Percentiles rank a stretch among this genome's conserved stretches.
Conservation (phyloP, 2,113 vertebrate genomes). For the Bubo blakistoni region DNA sequence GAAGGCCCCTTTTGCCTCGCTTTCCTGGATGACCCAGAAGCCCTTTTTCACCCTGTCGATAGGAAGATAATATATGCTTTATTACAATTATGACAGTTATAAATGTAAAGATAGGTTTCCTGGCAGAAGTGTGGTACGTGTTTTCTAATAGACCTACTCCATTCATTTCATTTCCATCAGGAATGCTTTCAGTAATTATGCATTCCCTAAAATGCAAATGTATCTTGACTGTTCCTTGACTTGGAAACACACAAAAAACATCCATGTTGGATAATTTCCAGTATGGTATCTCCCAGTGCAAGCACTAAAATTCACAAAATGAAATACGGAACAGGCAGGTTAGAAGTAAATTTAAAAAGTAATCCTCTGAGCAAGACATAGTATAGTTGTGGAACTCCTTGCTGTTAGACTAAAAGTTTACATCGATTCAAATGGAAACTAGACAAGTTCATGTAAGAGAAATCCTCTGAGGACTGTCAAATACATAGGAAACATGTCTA, state of each 20-base stretch:
- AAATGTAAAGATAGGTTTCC: neutral
- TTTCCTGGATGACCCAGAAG: conserved; percentile 84
- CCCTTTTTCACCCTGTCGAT: conserved; percentile 85
- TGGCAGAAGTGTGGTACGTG: neutral
- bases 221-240: neutral
- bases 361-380: neutral
- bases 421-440: neutral
- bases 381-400: neutral
- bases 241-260: neutral
- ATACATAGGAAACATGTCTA: neutral
- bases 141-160: neutral
- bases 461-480: neutral
- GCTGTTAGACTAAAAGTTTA: neutral
- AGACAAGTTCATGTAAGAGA: neutral
- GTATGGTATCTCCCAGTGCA: neutral
- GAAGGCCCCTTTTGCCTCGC: conserved; percentile 80
- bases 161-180: neutral
- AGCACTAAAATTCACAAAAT: neutral
- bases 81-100: neutral
- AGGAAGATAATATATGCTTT: neutral
- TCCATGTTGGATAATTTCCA: neutral
- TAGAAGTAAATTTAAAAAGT: neutral
- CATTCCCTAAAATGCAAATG: neutral
- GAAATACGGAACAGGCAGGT: neutral
- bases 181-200: neutral